These are phyloP conservation scores for Ceramica pisi DNA, from an alignment of 2,888 invertebrate species.

Conservation along the genomic window DNA sequence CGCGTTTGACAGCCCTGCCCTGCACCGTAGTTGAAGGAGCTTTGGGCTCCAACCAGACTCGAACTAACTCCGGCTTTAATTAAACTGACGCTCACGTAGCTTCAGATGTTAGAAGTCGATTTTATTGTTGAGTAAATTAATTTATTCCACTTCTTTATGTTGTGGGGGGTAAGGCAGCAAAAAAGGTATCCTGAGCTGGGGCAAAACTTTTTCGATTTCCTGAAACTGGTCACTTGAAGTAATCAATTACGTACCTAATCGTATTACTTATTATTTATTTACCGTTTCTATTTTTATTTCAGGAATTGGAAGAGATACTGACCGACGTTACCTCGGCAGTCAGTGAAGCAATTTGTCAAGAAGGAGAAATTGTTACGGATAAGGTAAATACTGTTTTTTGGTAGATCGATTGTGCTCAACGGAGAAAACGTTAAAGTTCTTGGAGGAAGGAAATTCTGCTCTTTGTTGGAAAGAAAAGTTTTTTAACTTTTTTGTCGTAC, in stretches of 20 bases:
- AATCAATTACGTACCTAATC: slow-evolving; percentile 10
- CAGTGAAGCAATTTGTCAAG: slow-evolving; percentile 96
- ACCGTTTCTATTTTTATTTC: slow-evolving; percentile 79
- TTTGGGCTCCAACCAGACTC: slow-evolving; percentile 63
- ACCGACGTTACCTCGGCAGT: slow-evolving; percentile 96
- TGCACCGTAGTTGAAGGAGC: slow-evolving; percentile 60
- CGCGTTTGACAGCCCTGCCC: slow-evolving; percentile 64
- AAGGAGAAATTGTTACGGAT: slow-evolving; percentile 95
- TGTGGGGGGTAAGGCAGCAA: neutral
- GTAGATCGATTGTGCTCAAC: slow-evolving; percentile 35
- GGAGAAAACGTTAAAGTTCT: slow-evolving; percentile 19
- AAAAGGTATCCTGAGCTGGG: neutral
- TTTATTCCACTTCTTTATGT: slow-evolving; percentile 22
- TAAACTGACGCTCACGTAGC: slow-evolving; percentile 72
- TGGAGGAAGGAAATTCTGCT: neutral
- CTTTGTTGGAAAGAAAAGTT: slow-evolving; percentile 18
- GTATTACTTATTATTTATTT: slow-evolving; percentile 34
- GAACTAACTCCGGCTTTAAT: slow-evolving; percentile 76
- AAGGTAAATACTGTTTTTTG: slow-evolving; percentile 91
- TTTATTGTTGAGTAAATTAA: slow-evolving; percentile 57
- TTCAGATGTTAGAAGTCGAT: slow-evolving; percentile 58
- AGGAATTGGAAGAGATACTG: slow-evolving; percentile 98
- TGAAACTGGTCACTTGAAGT: neutral
- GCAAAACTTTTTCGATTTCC: slow-evolving; percentile 12
- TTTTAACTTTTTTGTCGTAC: slow-evolving; percentile 19